Conservation (phyloP, 2,797 vertebrate species). For the Pachyuromys duprasi region DNA sequence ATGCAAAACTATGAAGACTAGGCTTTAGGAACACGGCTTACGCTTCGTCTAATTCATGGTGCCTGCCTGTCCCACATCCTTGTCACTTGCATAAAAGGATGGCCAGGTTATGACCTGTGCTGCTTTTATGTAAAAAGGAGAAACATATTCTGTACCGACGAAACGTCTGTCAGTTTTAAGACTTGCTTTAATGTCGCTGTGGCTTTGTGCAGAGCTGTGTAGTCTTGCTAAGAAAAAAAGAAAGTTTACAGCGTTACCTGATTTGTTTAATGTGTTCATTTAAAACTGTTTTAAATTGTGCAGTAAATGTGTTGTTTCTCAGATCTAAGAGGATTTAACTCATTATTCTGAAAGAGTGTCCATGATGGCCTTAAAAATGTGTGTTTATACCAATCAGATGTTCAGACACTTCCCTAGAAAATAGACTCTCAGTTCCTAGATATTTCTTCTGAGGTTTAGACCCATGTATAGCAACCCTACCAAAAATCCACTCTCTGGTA, state of each 20-base stretch:
- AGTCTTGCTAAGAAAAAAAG: slow-evolving; percentile 12
- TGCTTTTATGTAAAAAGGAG: slow-evolving; percentile 35
- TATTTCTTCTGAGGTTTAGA: background rate
- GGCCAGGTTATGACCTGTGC: background rate
- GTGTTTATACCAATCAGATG: background rate
- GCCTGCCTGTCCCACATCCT: background rate
- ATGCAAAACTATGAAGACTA: background rate
- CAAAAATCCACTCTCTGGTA: background rate
- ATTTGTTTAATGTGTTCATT: background rate
- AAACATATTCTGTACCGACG: background rate
- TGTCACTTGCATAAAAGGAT: slow-evolving; percentile 18
- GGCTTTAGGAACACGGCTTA: background rate
- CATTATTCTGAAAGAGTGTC: background rate
- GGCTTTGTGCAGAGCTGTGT: background rate
- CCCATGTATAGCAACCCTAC: background rate
- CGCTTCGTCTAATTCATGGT: slow-evolving; percentile 45
- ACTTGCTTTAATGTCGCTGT: background rate
- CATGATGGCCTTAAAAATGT: slow-evolving; percentile 12
- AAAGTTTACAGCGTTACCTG: slow-evolving; percentile 30
- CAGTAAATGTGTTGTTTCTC: slow-evolving; percentile 37
- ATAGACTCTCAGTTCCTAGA: background rate
- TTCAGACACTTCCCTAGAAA: slow-evolving; percentile 26
- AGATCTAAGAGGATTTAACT: background rate
- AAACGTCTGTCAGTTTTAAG: slow-evolving; percentile 30
- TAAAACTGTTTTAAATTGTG: slow-evolving; percentile 48